Percentiles rank a stretch among this genome's conserved stretches.
Conservation (phyloP, 2,797 vertebrate species). For the Sylvia borin region DNA sequence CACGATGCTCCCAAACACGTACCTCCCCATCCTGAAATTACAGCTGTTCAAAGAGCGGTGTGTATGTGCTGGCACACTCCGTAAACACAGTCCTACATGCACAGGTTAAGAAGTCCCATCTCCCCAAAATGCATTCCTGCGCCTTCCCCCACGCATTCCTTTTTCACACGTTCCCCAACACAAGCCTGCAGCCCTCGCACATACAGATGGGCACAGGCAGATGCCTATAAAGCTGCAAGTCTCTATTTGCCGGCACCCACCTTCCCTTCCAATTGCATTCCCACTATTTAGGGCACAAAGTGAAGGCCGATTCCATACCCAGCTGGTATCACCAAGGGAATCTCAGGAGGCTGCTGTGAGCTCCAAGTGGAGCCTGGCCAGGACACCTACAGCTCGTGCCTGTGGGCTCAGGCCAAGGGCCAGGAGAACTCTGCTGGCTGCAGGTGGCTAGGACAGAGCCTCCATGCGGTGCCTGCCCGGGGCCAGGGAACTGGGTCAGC, state of each 20-base stretch:
- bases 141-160: neutral
- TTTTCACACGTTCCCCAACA: neutral
- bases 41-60: neutral
- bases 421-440: neutral
- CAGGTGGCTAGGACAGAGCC: neutral
- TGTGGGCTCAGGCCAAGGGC: neutral
- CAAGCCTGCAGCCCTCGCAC: neutral
- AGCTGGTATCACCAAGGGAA: neutral
- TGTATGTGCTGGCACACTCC: neutral
- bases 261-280: neutral
- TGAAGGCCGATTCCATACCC: neutral
- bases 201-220: constrained; percentile 7
- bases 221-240: neutral
- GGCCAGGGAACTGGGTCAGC: constrained; percentile 2
- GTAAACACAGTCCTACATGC: neutral
- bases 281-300: constrained; percentile 17
- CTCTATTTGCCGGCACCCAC: constrained; percentile 22
- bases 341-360: constrained; percentile 20
- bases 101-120: neutral
- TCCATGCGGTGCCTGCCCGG: neutral
- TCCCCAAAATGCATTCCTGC: neutral
- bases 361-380: constrained; percentile 39
- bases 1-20: neutral
- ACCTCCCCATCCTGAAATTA: neutral
- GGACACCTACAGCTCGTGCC: constrained; percentile 6